These are phyloP conservation scores for Nannobrachium achirus DNA, from an alignment of 2,113 vertebrate genomes.

Conservation along the genomic window DNA sequence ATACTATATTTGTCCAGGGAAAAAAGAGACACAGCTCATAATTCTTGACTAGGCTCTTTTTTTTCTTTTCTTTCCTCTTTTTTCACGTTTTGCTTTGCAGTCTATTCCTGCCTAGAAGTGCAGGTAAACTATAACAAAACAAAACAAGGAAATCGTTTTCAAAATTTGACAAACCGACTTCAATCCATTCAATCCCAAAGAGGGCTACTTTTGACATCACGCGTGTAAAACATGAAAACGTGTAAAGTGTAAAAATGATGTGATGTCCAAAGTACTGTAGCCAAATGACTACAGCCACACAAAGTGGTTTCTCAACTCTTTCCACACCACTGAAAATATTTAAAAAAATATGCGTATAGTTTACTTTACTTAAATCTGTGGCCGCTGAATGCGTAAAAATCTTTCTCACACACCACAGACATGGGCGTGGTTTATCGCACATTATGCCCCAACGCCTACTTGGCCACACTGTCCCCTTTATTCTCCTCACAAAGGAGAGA, in stretches of 20 bases:
- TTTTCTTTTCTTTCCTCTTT: constrained; percentile 9
- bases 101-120: background rate
- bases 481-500: constrained; percentile 27
- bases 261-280: no score
- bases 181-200: no score
- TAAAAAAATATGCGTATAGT: no score
- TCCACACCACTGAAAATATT: constrained; percentile 11
- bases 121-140: no score
- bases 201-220: no score
- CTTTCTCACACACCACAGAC: background rate
- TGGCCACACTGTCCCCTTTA: constrained; percentile 16
- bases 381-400: constrained; percentile 19
- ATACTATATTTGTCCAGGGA: constrained; percentile 52
- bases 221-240: no score
- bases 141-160: no score
- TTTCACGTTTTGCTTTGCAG: background rate
- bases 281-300: no score
- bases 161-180: no score
- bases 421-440: constrained; percentile 24
- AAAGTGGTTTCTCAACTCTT: no score
- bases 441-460: constrained; percentile 23
- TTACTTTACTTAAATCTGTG: no score
- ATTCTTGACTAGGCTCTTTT: background rate
- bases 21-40: constrained; percentile 21
- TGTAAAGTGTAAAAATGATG: no score